Conservation (phyloP, 2,797 vertebrate genomes). For the Ceyx erithaca region DNA sequence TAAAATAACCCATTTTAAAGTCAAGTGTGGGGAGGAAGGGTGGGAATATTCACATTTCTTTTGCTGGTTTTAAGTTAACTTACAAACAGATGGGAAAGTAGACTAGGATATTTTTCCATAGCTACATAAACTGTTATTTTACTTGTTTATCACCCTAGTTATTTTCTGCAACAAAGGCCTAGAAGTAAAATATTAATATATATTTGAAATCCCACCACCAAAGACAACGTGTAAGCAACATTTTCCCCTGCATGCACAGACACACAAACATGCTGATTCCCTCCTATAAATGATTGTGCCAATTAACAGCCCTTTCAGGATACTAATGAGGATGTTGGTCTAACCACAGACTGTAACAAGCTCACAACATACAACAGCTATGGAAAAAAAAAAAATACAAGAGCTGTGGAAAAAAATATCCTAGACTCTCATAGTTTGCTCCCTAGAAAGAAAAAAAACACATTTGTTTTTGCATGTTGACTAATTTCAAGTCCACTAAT, state of each 20-base stretch:
- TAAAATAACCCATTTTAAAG: neutral
- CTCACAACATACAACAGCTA: neutral
- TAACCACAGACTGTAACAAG: neutral
- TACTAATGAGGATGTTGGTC: neutral
- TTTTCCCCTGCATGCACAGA: neutral
- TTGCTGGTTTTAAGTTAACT: neutral
- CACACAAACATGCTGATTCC: neutral
- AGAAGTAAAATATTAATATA: neutral
- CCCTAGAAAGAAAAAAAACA: neutral
- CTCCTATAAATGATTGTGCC: neutral
- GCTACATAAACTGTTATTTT: neutral
- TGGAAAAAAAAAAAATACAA: neutral
- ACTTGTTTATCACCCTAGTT: neutral
- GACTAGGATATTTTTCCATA: too few species aligned
- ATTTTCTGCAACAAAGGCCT: neutral
- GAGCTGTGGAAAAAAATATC: neutral
- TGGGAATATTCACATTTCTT: neutral
- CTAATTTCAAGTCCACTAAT: neutral
- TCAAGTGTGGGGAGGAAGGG: rapidly evolving
- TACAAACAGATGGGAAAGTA: neutral
- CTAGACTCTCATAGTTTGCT: neutral
- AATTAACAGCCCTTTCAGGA: neutral
- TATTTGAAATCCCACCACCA: neutral
- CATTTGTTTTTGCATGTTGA: neutral
- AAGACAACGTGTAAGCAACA: neutral